Evolutionary conservation across 2,113 vertebrate genomes (phyloP).

Genomic region (Circaetus gallicus): DNA sequence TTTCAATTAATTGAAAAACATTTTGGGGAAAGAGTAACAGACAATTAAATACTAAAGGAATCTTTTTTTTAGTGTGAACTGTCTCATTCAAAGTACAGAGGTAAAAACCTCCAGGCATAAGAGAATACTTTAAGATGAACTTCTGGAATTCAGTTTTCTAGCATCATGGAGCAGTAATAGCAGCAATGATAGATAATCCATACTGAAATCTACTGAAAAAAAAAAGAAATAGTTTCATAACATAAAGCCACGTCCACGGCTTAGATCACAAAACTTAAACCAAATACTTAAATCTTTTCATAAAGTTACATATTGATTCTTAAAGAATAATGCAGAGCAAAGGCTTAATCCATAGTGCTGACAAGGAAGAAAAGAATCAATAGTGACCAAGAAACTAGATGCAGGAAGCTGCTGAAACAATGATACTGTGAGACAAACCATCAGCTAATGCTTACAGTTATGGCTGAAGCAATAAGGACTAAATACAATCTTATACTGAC

Average conservation of each 20-base stretch:
- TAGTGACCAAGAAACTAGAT: neutral
- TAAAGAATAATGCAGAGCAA: slow-evolving; percentile 16
- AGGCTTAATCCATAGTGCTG: neutral
- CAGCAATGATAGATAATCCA: neutral
- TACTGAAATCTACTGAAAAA: neutral
- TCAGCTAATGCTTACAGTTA: neutral
- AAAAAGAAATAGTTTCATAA: neutral
- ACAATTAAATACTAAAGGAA: neutral
- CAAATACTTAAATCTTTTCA: slow-evolving; percentile 41
- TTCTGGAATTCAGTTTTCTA: neutral
- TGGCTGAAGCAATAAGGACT: neutral
- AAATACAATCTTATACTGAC: neutral
- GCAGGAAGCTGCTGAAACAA: slow-evolving; percentile 25
- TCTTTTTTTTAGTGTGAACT: neutral
- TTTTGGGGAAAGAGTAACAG: neutral
- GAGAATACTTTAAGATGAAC: neutral
- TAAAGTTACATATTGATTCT: slow-evolving; percentile 32
- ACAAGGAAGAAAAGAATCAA: slow-evolving; percentile 37
- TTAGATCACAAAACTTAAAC: neutral
- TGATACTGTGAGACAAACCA: neutral
- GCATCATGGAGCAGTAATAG: neutral
- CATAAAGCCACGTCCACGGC: neutral
- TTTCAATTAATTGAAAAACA: neutral
- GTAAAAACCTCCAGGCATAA: neutral
- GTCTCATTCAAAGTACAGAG: neutral